Conservation (phyloP, 2,797 vertebrate genomes). For the Valencia hispanica region DNA sequence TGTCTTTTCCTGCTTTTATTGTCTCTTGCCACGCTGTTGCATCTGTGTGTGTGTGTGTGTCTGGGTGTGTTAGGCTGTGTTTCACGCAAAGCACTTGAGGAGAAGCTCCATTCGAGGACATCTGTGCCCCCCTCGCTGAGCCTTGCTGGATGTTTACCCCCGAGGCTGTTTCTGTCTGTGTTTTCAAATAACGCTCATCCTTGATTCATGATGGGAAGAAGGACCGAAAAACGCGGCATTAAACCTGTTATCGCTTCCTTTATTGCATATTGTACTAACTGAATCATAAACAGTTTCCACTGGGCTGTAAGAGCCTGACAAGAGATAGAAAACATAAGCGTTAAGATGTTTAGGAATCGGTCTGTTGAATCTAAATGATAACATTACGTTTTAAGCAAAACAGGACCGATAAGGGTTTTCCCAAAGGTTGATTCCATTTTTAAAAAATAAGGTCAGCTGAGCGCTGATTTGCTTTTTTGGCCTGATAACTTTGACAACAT, state of each 20-base stretch:
- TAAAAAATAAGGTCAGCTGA: not conserved
- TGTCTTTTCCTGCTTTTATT: slow-evolving; percentile 26
- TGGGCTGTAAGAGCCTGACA: not conserved
- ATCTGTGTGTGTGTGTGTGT: not conserved
- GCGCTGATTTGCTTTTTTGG: not conserved
- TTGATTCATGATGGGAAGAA: slow-evolving; percentile 15
- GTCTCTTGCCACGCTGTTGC: not conserved
- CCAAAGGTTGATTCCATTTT: not conserved
- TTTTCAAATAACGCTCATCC: slow-evolving; percentile 25
- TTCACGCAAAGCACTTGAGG: slow-evolving; percentile 28
- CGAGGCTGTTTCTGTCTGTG: slow-evolving; percentile 50
- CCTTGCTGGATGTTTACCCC: slow-evolving; percentile 67
- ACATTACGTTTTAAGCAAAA: too few relatives aligned
- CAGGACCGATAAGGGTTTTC: not conserved
- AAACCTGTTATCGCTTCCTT: slow-evolving; percentile 11
- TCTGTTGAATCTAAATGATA: too few relatives aligned
- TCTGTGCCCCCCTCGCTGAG: slow-evolving; percentile 55
- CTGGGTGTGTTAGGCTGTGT: slow-evolving; percentile 12
- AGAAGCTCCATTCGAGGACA: slow-evolving; percentile 56
- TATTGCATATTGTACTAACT: slow-evolving; percentile 1
- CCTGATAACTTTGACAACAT: not conserved
- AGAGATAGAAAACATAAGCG: not conserved
- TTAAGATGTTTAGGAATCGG: not conserved
- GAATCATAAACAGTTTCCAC: not conserved
- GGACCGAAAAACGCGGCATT: slow-evolving; percentile 1